phyloP scores from a whole-genome alignment of 23 tunicate genomes.

The Corella eumyota region DNA sequence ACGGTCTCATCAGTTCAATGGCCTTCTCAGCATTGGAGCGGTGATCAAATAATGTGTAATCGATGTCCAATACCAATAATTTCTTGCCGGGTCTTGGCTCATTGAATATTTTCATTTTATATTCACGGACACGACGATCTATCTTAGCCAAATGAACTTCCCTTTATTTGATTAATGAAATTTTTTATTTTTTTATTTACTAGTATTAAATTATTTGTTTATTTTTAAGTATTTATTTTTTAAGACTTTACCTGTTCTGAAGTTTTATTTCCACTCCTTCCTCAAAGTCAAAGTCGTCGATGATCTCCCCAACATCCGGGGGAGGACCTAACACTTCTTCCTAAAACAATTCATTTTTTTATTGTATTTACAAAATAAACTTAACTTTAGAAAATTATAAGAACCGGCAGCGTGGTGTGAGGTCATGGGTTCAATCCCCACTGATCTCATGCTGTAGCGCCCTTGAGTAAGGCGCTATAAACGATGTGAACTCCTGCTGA shows the following conservation, averaged over 20 bases:
- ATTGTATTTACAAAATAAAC: neutral
- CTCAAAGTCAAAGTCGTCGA: slow-evolving; percentile 80
- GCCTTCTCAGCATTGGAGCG: slow-evolving; percentile 87
- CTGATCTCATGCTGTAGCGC: too few relatives aligned
- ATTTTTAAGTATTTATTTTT: too few relatives aligned
- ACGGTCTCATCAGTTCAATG: slow-evolving; percentile 78
- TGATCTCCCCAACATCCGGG: slow-evolving; percentile 65
- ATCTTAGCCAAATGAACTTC: slow-evolving; percentile 84
- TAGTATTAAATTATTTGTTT: too few relatives aligned
- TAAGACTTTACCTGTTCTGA: slow-evolving; percentile 35
- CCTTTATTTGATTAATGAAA: slow-evolving; percentile 16
- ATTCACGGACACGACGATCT: slow-evolving; percentile 43
- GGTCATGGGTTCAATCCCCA: too few relatives aligned
- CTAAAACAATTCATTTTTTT: neutral
- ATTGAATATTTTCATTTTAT: slow-evolving; percentile 57
- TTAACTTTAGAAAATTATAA: too few relatives aligned
- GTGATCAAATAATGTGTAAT: slow-evolving; percentile 92
- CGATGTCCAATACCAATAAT: slow-evolving; percentile 82
- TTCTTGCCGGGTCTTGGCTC: slow-evolving; percentile 88
- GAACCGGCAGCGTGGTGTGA: too few relatives aligned
- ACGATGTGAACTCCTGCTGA: neutral
- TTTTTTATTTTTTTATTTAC: too few relatives aligned
- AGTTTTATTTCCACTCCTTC: slow-evolving; percentile 66
- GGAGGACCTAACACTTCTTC: slow-evolving; percentile 61
- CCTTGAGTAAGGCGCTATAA: neutral